Evolutionary conservation across 2,797 vertebrate species (phyloP), one percentile per base, ranked within the genome.

Genomic region (Falco berigora): DNA sequence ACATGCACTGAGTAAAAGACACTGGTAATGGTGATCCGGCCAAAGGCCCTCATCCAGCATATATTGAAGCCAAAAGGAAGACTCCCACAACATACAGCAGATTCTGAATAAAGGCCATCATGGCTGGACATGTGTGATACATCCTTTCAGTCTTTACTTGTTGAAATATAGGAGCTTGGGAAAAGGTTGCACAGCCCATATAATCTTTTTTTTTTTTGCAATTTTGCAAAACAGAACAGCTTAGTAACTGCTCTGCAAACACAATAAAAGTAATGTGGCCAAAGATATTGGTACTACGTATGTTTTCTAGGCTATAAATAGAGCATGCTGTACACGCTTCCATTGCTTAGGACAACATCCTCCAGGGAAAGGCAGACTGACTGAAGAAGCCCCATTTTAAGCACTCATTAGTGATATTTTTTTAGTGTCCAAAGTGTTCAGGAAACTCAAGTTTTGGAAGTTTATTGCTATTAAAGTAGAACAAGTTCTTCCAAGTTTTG

Each of bases 271-370:
- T 34, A 11, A 44, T 3, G 10, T 42, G 20, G n/a, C 40, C 71
- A 95, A 61, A 72, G 59, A 25, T 20, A 50, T 3, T 25, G 42
- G 40, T 36, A 14, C 47, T 20, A 5, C 5, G 1, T 24, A 5
- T 24, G 17, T 42, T 74, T 56, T 27, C n/a, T 14, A 71, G 79
- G 63, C 47, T 79, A 89, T 36, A 87, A 95, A 73, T 24, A 80
- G 28, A 87, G 40, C 12, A 36, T 0, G 0, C 20, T 47, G 18
- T 52, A 50, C 2, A 0, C 4, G 11, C 32, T 90, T 67, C 36
- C 25, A 11, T 11, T 53, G 56, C 76, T 42, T 44, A n/a, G 22
- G 27, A 76, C 61, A 55, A 36, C 16, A 28, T 27, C 49, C 44
- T 74, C 53, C 68, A 78, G 64, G 23, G 21, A 77, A 80, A 81